Percentiles rank a stretch among this genome's conserved stretches.
phyloP scores from a whole-genome alignment of 92 coral and sea anemone genomes.

The Heteractis magnifica region DNA sequence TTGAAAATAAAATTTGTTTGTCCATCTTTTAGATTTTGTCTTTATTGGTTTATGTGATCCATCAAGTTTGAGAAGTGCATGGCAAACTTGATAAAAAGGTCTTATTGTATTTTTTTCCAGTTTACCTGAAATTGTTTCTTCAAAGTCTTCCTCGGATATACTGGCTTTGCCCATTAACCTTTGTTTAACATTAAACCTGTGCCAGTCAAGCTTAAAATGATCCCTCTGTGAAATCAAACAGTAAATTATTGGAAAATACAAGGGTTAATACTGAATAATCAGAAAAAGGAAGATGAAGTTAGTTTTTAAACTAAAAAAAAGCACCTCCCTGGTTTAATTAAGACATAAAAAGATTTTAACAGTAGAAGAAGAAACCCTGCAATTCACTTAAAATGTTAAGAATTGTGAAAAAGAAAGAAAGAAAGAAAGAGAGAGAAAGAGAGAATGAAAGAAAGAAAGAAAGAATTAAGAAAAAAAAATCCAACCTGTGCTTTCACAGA shows the following conservation, averaged over 20 bases:
- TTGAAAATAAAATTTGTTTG: too few species aligned
- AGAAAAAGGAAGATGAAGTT: not conserved
- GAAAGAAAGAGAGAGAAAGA: not conserved
- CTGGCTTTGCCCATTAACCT: conserved; percentile 63
- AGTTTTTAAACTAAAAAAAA: too few species aligned
- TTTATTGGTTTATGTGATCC: too few species aligned
- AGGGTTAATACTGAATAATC: not conserved
- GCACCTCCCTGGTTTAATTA: too few species aligned
- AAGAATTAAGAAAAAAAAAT: not conserved
- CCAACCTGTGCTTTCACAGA: conserved; percentile 70
- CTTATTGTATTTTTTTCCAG: not conserved
- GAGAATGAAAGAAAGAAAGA: not conserved
- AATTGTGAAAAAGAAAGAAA: not conserved
- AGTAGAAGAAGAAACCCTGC: too few species aligned
- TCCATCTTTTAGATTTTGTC: too few species aligned
- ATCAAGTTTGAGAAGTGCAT: too few species aligned
- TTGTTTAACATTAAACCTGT: conserved; percentile 86
- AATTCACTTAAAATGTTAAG: too few species aligned
- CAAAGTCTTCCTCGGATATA: conserved; percentile 81
- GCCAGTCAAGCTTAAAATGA: conserved; percentile 98
- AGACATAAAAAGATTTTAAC: too few species aligned
- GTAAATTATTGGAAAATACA: not conserved
- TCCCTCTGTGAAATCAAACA: conserved; percentile 67
- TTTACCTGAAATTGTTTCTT: conserved; percentile 85
- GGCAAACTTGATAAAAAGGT: not conserved